Conservation (phyloP, 2,888 invertebrate species). For the Cataglyphis livida region DNA sequence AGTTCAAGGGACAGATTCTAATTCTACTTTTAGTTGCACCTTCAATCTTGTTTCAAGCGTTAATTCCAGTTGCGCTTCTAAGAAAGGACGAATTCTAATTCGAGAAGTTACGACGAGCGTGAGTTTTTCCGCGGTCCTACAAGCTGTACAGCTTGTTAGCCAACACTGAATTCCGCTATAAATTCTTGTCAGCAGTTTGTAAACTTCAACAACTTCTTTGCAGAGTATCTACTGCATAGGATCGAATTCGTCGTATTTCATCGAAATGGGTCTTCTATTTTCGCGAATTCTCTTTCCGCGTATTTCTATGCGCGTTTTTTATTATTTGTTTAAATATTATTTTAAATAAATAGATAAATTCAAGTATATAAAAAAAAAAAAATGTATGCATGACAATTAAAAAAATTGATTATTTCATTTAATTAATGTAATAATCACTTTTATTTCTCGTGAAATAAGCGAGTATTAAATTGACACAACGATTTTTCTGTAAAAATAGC, state of each 20-base stretch:
- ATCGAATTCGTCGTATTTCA: slow-evolving; percentile 15
- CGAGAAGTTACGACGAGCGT: slow-evolving; percentile 30
- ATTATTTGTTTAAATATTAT: neutral
- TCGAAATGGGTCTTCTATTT: neutral
- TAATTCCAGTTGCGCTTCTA: slow-evolving; percentile 23
- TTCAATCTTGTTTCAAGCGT: slow-evolving; percentile 31
- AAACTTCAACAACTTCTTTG: slow-evolving; percentile 33
- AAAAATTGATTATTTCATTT: neutral
- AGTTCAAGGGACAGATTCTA: slow-evolving; percentile 23
- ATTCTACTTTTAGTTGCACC: slow-evolving; percentile 46
- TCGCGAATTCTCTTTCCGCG: slow-evolving; percentile 1
- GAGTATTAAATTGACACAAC: neutral
- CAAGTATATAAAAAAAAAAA: neutral
- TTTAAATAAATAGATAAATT: neutral
- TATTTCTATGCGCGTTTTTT: neutral
- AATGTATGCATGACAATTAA: neutral
- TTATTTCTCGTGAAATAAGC: neutral
- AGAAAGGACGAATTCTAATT: slow-evolving; percentile 47
- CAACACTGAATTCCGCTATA: slow-evolving; percentile 31
- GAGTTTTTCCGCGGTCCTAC: slow-evolving; percentile 46
- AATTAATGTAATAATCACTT: neutral
- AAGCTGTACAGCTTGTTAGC: slow-evolving; percentile 36
- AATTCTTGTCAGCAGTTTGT: slow-evolving; percentile 48
- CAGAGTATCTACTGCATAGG: neutral
- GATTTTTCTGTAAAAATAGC: neutral